Conservation (phyloP, 2,888 invertebrate species). For the Drosophila anomalipes region DNA sequence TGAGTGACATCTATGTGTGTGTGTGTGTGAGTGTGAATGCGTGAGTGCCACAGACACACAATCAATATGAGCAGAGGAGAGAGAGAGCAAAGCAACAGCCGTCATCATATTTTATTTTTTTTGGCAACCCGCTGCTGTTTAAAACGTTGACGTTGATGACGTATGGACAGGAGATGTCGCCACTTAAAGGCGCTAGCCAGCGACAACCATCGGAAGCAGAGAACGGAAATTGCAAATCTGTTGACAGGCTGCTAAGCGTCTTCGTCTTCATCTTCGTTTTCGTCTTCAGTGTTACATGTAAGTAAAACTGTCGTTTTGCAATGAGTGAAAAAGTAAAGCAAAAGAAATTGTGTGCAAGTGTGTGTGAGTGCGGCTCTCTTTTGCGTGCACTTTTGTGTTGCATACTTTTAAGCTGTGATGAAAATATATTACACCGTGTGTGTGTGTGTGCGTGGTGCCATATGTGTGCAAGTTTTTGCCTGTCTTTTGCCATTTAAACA, state of each 20-base stretch:
- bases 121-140: conserved; percentile 44
- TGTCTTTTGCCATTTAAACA: conserved; percentile 44
- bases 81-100: conserved; percentile 63
- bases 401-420: conserved; percentile 66
- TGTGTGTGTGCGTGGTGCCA: conserved; percentile 12
- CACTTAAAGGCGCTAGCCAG: conserved; percentile 56
- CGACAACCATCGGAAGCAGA: conserved; percentile 56
- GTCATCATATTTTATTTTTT: conserved; percentile 61
- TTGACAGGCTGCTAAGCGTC: conserved; percentile 28
- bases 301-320: conserved; percentile 55
- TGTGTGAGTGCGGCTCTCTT: conserved; percentile 11
- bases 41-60: conserved; percentile 49
- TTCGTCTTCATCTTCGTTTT: background rate
- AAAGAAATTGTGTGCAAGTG: conserved; percentile 7
- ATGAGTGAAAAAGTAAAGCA: conserved; percentile 20
- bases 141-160: conserved; percentile 36
- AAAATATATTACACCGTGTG: conserved; percentile 1
- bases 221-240: conserved; percentile 80
- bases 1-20: conserved; percentile 8
- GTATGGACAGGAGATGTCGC: conserved; percentile 59
- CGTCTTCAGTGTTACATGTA: conserved; percentile 56
- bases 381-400: conserved; percentile 38
- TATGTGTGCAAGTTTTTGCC: conserved; percentile 49
- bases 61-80: conserved; percentile 53
- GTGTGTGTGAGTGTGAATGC: conserved; percentile 13